Evolutionary conservation across 2,888 invertebrate genomes (phyloP), one percentile per base, ranked within the genome.

Genomic region (Taenaris catops): DNA sequence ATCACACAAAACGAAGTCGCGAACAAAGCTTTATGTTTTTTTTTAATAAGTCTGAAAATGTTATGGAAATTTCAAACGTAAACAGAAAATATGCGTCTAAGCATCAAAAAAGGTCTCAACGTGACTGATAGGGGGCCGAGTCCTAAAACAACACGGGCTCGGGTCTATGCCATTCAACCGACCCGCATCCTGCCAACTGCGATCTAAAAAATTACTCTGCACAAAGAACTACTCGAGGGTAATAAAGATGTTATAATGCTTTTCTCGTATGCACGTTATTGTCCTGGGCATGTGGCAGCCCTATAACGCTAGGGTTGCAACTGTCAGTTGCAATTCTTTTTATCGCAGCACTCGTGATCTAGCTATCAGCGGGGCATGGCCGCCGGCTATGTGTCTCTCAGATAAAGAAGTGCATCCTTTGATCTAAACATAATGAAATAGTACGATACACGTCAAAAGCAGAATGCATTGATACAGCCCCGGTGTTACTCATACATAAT

Each of bases 391-490:
- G 36, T 43, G 35, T 38, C 44, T 40, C 25, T 38, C 36, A 34
- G 38, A 38, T 41, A 42, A 39, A 38, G 41, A 29, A 26, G 24
- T 28, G 29, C 37, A 45, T 42, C 39, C 58, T 59, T 59, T 59
- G 58, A 59, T 59, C 57, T 51, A 39, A 40, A 36, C 43, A 40
- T 49, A 54, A 55, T 55, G 43, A 55, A 55, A 57, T 51, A 47
- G 33, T 44, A 37, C 44, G 40, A 41, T 36, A 37, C 35, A 32
- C 38, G 34, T 24, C 41, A 28, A 36, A 46, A 40, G 27, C 26
- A 35, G 38, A 14, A 41, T 34, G 40, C 33, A 34, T 42, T 34
- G 18, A 19, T 26, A n/a, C n/a, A n/a, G 26, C 16, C n/a, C 12
- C 3, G 8, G 9, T 26, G 8, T 9, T 26, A 8, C 7, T 16